These are phyloP conservation scores for Brachionus paranguensis DNA, from an alignment of 1,140 invertebrate species.

Conservation along the genomic window DNA sequence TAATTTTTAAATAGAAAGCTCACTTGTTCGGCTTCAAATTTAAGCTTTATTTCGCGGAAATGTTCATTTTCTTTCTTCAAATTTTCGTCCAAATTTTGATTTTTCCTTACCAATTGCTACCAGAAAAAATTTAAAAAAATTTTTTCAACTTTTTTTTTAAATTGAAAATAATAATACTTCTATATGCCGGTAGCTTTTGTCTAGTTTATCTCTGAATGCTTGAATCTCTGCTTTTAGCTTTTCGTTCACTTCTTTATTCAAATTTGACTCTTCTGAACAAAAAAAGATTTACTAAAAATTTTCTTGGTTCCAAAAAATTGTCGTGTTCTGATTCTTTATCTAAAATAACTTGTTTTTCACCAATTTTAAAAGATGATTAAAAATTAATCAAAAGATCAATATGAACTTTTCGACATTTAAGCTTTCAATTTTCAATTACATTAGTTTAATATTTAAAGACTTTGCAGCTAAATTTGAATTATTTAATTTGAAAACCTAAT, in stretches of 20 bases:
- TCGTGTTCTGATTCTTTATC: no score
- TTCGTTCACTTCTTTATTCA: conserved; percentile 8
- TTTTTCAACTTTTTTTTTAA: not conserved
- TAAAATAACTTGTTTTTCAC: no score
- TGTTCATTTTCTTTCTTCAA: conserved; percentile 21
- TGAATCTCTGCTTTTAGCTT: not conserved
- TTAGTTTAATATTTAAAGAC: no score
- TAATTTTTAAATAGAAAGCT: not conserved
- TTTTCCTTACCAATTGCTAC: not conserved
- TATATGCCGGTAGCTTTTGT: not conserved
- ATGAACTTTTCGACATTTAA: no score
- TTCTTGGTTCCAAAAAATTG: no score
- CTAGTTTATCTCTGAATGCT: not conserved
- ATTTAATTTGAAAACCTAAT: no score
- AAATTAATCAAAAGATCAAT: no score
- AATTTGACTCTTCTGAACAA: conserved; percentile 6
- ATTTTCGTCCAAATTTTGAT: conserved; percentile 23
- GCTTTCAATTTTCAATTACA: no score
- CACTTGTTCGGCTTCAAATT: conserved; percentile 12
- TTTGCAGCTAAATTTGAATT: no score
- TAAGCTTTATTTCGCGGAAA: not conserved
- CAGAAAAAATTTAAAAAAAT: not conserved
- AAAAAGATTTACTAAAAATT: not conserved
- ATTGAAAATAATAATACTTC: not conserved
- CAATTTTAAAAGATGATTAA: no score